phyloP scores from a whole-genome alignment of 2,113 vertebrate species.

The human region DNA sequence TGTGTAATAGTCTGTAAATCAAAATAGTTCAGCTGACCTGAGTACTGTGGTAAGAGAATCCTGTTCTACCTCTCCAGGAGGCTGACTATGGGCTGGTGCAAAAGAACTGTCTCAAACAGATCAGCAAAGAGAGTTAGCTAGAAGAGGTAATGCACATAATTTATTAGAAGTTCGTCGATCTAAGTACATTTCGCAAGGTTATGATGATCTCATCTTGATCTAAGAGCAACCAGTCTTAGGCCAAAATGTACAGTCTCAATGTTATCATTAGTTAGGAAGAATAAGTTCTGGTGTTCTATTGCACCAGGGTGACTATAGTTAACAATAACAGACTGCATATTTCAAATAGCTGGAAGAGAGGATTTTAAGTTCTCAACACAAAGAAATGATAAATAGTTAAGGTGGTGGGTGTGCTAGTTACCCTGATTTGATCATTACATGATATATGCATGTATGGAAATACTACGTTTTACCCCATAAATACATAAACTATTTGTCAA shows the following conservation, averaged over 20 bases:
- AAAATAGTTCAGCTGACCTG: constrained; percentile 75
- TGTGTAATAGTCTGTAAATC: constrained; percentile 58
- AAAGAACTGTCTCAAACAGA: background rate
- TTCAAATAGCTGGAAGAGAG: too few species aligned
- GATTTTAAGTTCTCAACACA: too few species aligned
- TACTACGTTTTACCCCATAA: too few species aligned
- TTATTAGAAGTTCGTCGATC: constrained; percentile 36
- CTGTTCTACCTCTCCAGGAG: background rate
- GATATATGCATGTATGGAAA: too few species aligned
- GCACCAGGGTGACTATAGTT: too few species aligned
- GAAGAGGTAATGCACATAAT: background rate
- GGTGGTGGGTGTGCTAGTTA: too few species aligned
- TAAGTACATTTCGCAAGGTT: background rate
- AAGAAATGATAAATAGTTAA: too few species aligned
- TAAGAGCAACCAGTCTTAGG: background rate
- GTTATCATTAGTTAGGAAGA: too few species aligned
- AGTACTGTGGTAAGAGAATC: constrained; percentile 64
- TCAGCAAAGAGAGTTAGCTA: background rate
- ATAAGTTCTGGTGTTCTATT: too few species aligned
- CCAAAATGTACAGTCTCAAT: background rate
- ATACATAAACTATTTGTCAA: too few species aligned
- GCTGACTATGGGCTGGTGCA: background rate
- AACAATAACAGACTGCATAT: too few species aligned
- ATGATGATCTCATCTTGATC: constrained; percentile 34
- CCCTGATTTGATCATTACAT: too few species aligned